These are phyloP conservation scores for Portevinia maculata DNA, from an alignment of 2,888 invertebrate species.

Conservation along the genomic window DNA sequence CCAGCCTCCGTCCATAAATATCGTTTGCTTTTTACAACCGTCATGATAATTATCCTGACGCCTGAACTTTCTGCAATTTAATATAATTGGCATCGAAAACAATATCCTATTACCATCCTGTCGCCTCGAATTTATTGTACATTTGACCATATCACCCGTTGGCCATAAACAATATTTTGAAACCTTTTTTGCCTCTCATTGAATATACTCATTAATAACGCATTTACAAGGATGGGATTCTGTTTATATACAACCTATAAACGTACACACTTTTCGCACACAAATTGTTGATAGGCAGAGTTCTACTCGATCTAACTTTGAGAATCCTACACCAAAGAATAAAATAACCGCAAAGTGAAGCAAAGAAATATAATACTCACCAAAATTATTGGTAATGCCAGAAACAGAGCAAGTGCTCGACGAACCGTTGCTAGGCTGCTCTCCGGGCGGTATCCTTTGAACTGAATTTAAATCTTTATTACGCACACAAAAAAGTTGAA, in stretches of 20 bases:
- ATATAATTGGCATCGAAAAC: constrained; percentile 35
- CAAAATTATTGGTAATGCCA: not conserved
- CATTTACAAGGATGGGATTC: not conserved
- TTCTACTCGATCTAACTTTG: not conserved
- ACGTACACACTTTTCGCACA: not conserved
- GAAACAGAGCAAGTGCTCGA: not conserved
- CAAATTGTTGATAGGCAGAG: not conserved
- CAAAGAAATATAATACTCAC: constrained; percentile 28
- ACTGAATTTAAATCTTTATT: constrained; percentile 38
- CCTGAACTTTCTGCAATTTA: not conserved
- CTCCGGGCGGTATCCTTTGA: constrained; percentile 33
- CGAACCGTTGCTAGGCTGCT: constrained; percentile 15
- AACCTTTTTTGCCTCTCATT: constrained; percentile 18
- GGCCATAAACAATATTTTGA: constrained; percentile 33
- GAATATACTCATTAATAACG: constrained; percentile 13
- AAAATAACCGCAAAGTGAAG: not conserved
- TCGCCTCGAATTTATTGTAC: constrained; percentile 33
- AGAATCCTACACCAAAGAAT: not conserved
- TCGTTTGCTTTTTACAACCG: too few relatives aligned
- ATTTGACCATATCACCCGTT: constrained; percentile 49
- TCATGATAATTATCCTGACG: not conserved
- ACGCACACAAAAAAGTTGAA: constrained; percentile 10
- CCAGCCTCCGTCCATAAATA: too few relatives aligned
- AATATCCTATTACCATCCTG: constrained; percentile 5
- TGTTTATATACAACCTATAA: not conserved